Evolutionary conservation across 2,888 invertebrate genomes (phyloP), one percentile per base, ranked within the genome.

Genomic region (Limnephilus marmoratus): DNA sequence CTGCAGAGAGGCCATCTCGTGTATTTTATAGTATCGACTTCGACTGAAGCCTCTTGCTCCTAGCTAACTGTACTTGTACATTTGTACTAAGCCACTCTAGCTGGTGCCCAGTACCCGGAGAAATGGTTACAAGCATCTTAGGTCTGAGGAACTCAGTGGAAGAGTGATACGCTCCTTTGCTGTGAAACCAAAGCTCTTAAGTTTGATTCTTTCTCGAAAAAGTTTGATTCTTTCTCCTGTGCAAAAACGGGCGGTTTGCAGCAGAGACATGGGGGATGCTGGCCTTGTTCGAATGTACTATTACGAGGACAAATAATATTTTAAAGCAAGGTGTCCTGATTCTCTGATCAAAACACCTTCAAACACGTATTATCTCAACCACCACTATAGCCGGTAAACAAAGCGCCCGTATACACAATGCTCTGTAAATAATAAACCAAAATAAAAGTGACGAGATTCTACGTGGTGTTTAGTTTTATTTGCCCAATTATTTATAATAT

Each of bases 401-500:
- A 83, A 37, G 37, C 37, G 86, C 45, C n/a, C 37, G 29, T 29
- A 86, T 9, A 13, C 4, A 29, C 12, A 41, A 86, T 29, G 88
- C 53, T 88, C 68, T 34, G 68, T 68, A 88, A 80, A 80, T 34
- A 88, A 68, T 7, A 68, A 68, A 68, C 53, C 34, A 34, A n/a
- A 88, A 88, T 81, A 81, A 88, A 88, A 80, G n/a, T 86, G 86
- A 37, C 82, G 82, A 82, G 49, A n/a, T 18, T 86, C 45, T 86
- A 34, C 80, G 88, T 68, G 34, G 68, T n/a, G 49, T 90, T 81
- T 34, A 29, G 53, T 81, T 88, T 90, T 41, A 90, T 90, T 90
- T 81, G 45, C 7, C 90, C 90, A 90, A 90, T 90, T 90, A 90
- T 49, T 29, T 24, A 49, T 18, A n/a, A 90, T 90, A 90, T 90